Percentiles rank a stretch among this genome's conserved stretches.
Conservation (phyloP, 30 jellyfish, hydroid and myxozoan genomes). For the Hydractinia echinata region DNA sequence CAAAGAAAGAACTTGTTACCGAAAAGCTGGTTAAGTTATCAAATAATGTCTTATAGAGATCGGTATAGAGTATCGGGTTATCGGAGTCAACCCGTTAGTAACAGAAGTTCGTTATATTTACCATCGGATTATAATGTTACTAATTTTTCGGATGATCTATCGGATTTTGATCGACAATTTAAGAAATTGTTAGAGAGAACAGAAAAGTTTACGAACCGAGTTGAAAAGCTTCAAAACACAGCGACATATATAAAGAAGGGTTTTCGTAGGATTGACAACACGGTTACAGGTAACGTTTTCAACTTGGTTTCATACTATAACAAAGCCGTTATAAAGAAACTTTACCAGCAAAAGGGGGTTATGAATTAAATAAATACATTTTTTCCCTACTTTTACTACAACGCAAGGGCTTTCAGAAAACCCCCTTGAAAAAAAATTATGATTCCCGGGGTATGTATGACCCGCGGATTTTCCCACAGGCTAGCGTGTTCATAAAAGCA, state of each 20-base stretch:
- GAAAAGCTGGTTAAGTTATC: no score
- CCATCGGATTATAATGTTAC: constrained; percentile 29
- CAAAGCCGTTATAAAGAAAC: no score
- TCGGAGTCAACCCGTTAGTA: constrained; percentile 39
- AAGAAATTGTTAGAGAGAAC: constrained; percentile 32
- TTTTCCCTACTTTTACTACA: no score
- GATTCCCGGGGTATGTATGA: no score
- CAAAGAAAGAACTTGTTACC: no score
- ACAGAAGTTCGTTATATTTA: constrained; percentile 11
- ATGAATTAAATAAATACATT: no score
- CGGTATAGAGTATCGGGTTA: constrained; percentile 29
- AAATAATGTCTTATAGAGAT: constrained; percentile 17
- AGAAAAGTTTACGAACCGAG: constrained; percentile 34
- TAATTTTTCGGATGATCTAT: constrained; percentile 27
- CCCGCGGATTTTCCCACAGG: no score
- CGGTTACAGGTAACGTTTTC: constrained; percentile 19
- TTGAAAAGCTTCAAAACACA: constrained; percentile 23
- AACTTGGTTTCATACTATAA: no score
- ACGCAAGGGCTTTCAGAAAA: no score
- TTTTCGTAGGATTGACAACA: constrained; percentile 30
- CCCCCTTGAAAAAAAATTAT: no score
- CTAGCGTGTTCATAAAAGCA: no score
- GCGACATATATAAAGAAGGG: constrained; percentile 31
- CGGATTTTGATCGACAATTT: constrained; percentile 36
- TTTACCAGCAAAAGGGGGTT: no score